Evolutionary conservation across 1,140 invertebrate species (phyloP).

Genomic region (Aradophagus sp.): DNA sequence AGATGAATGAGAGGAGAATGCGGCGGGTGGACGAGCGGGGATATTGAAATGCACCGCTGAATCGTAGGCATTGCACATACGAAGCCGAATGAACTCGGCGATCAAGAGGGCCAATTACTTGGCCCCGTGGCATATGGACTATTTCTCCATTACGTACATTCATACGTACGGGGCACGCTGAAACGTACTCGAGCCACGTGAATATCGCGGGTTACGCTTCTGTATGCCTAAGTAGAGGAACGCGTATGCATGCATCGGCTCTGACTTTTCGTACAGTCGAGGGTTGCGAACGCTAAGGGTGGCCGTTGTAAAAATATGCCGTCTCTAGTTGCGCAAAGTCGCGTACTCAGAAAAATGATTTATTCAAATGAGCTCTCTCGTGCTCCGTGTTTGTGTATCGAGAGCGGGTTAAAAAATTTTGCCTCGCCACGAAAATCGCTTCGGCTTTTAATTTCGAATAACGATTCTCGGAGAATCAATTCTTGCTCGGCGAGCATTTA

Average conservation of each 20-base stretch:
- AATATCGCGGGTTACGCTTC: constrained; percentile 41
- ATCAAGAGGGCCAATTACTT: constrained; percentile 73
- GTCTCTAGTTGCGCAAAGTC: constrained; percentile 35
- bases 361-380: constrained; percentile 31
- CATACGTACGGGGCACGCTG: constrained; percentile 58
- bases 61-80: constrained; percentile 51
- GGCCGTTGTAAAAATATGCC: constrained; percentile 46
- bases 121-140: constrained; percentile 56
- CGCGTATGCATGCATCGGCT: constrained; percentile 48
- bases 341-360: constrained; percentile 39
- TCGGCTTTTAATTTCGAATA: too few relatives aligned
- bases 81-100: constrained; percentile 59
- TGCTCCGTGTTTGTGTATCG: constrained; percentile 12
- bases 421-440: constrained; percentile 1
- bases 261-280: constrained; percentile 52
- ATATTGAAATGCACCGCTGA: constrained; percentile 63
- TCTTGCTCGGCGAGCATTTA: too few relatives aligned
- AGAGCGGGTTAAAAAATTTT: constrained; percentile 13
- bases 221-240: constrained; percentile 57
- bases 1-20: constrained; percentile 40
- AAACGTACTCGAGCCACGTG: constrained; percentile 61
- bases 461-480: too few relatives aligned
- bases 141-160: constrained; percentile 65
- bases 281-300: constrained; percentile 39
- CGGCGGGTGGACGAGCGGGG: constrained; percentile 48